These are phyloP conservation scores for Tylochromis polylepis DNA, from an alignment of 2,113 vertebrate species.

Conservation along the genomic window DNA sequence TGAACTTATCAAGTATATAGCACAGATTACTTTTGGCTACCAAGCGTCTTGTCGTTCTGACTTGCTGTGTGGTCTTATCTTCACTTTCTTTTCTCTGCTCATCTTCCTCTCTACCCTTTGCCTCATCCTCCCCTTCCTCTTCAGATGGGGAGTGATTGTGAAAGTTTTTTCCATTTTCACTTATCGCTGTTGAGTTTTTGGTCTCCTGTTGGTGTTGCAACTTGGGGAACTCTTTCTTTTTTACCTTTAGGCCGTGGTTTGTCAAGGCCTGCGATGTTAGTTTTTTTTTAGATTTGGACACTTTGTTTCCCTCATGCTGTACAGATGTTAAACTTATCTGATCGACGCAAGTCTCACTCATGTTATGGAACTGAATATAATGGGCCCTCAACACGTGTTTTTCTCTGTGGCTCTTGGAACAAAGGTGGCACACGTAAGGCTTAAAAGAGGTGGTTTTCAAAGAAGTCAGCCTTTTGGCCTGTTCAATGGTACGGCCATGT, in stretches of 20 bases:
- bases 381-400: slow-evolving; percentile 84
- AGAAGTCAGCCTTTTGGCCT: slow-evolving; percentile 77
- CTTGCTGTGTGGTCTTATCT: slow-evolving; percentile 54
- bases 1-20: slow-evolving; percentile 89
- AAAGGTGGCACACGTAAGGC: slow-evolving; percentile 92
- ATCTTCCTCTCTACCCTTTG: slow-evolving; percentile 5
- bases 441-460: slow-evolving; percentile 74
- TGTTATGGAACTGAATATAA: slow-evolving; percentile 83
- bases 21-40: slow-evolving; percentile 88
- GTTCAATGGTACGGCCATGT: slow-evolving; percentile 81
- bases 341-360: slow-evolving; percentile 68
- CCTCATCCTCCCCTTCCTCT: slow-evolving; percentile 40
- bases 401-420: slow-evolving; percentile 85
- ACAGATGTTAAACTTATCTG: slow-evolving; percentile 40
- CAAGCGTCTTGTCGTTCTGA: slow-evolving; percentile 84
- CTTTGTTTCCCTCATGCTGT: slow-evolving; percentile 17
- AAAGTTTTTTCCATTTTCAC: slow-evolving; percentile 33
- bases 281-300: not conserved
- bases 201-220: slow-evolving; percentile 27
- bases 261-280: not conserved
- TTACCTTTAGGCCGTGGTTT: not conserved
- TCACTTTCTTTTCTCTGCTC: slow-evolving; percentile 36
- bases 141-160: slow-evolving; percentile 22
- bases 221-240: slow-evolving; percentile 6
- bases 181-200: not conserved